Conservation (phyloP, 2,113 vertebrate species). For the Porphyrio hochstetteri region DNA sequence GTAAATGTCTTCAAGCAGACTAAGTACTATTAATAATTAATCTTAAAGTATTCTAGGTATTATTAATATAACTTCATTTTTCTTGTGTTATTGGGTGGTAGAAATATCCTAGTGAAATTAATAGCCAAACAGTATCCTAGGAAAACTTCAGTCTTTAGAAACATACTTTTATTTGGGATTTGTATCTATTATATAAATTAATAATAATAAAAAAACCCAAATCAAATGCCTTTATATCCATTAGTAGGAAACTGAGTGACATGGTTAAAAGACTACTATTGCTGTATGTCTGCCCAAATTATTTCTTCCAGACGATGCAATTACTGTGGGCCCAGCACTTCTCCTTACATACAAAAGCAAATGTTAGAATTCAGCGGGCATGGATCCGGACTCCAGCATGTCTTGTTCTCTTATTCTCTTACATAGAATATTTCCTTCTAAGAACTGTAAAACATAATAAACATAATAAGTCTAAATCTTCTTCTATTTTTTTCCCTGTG, state of each 20-base stretch:
- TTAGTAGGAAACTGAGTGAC: background rate
- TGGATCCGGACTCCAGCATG: rapidly evolving
- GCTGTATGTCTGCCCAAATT: background rate
- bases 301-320: background rate
- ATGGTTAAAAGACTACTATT: background rate
- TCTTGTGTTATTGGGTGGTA: background rate
- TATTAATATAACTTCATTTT: background rate
- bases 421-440: background rate
- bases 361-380: background rate
- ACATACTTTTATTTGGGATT: background rate
- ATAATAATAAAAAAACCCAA: background rate
- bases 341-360: background rate
- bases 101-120: background rate
- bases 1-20: background rate
- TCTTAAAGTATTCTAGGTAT: background rate
- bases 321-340: background rate
- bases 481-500: background rate
- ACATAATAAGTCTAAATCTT: no score
- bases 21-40: background rate
- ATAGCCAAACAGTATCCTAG: background rate
- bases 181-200: background rate
- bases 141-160: background rate
- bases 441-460: background rate
- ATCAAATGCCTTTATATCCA: background rate
- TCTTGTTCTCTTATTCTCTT: background rate